Evolutionary conservation across 2,113 vertebrate genomes (phyloP), one percentile per base, ranked within the genome.

Genomic region (Trochalopteron elliotii): DNA sequence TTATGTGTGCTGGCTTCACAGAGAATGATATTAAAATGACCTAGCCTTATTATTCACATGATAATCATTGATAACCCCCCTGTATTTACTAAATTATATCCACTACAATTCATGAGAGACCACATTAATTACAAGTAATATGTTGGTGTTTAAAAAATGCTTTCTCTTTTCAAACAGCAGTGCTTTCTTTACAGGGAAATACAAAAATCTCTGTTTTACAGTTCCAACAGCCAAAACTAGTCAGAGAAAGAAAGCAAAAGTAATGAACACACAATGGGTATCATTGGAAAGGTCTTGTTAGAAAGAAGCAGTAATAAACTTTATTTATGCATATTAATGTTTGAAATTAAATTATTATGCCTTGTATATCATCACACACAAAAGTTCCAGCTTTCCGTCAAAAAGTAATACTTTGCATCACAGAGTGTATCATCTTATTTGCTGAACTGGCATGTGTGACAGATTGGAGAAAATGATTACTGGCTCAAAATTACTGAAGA

Each of bases 11-110:
- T 86, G 52, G 49, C 81, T 90, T 90, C 86, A 68, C 52, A 91
- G 86, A 91, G 39, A 71, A 84, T 61, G 28, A 89, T 94, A 60
- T 79, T 82, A 92, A 93, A 93, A 92, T 89, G 91, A 87, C 74
- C 89, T 89, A 82, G 57, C 7, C 60, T 89, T 79, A 78, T 75
- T 95, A 78, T 94, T 81, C 49, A 35, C 4, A 6, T 75, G 69
- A 60, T 21, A 90, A 68, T 44, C 56, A 78, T 49, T 81, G 88
- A 63, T 92, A 93, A 92, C 64, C 16, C 12, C 55, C 4, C 24
- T 83, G 68, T 87, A 78, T 90, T 83, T 96, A 55, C 42, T 59
- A 90, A 88, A 74, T 74, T 57, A 60, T 93, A 52, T 90, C 52
- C 42, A 67, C 42, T 89, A n/a, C 10, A 6, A 49, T 83, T 80